Evolutionary conservation across 2,113 vertebrate species (phyloP).

Genomic region (Hydrochoerus hydrochaeris): DNA sequence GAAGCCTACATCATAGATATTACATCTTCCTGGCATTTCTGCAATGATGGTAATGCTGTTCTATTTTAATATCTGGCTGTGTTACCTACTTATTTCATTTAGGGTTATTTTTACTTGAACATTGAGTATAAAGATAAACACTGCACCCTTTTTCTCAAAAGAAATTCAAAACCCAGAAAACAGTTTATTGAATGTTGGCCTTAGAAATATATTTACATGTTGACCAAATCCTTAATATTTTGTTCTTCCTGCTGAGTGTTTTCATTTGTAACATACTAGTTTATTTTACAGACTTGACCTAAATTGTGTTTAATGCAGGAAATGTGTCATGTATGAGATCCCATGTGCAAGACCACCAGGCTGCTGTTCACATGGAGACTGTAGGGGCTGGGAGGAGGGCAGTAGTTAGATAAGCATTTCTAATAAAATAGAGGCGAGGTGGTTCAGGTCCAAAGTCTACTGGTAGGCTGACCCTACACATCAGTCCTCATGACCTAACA

Average conservation of each 20-base stretch:
- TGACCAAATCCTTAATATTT: not conserved
- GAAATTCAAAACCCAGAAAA: not conserved
- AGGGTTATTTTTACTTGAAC: constrained; percentile 16
- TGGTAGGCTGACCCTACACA: not conserved
- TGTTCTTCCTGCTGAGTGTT: not conserved
- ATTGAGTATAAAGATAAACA: not conserved
- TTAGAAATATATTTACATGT: not conserved
- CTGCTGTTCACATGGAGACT: rapidly evolving
- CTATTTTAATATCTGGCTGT: constrained; percentile 33
- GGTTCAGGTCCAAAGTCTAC: not conserved
- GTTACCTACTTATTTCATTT: constrained; percentile 1
- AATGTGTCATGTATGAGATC: not conserved
- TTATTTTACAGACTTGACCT: not conserved
- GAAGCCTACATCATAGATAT: constrained; percentile 34
- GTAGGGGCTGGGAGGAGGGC: rapidly evolving
- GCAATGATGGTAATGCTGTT: constrained; percentile 16
- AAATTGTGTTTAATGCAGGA: not conserved
- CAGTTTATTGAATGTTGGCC: not conserved
- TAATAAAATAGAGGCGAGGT: not conserved
- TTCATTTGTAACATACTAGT: not conserved
- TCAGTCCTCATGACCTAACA: no score
- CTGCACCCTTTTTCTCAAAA: not conserved
- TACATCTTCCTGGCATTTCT: constrained; percentile 11
- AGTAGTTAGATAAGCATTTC: not conserved
- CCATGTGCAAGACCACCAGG: rapidly evolving